phyloP scores from a whole-genome alignment of 2,888 invertebrate species.

The Thysanoteuthis rhombus region DNA sequence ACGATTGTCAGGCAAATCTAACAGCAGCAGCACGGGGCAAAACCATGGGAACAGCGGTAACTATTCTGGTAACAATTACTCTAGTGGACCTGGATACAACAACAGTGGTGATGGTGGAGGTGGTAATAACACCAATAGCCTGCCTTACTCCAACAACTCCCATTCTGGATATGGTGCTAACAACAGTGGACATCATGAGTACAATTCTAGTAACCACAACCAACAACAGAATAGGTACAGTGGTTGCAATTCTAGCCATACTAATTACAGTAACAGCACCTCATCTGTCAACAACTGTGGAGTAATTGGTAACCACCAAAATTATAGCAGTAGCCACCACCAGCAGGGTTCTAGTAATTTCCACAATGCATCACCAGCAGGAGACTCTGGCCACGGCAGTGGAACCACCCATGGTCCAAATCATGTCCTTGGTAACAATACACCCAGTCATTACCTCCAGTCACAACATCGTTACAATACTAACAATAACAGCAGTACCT shows the following conservation, averaged over 20 bases:
- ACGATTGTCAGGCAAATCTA: conserved; percentile 28
- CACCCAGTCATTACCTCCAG: conserved; percentile 16
- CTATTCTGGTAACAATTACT: not conserved
- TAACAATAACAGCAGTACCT: not conserved
- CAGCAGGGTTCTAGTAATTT: not conserved
- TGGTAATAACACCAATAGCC: not conserved
- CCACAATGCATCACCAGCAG: not conserved
- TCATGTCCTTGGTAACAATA: conserved; percentile 12
- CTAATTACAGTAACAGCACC: not conserved
- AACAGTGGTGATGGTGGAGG: conserved; percentile 19
- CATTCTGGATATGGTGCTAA: not conserved
- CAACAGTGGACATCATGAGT: not conserved
- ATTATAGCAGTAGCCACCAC: not conserved
- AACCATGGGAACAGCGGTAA: conserved; percentile 24
- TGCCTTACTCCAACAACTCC: not conserved
- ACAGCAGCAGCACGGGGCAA: not conserved
- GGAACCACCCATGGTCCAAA: not conserved
- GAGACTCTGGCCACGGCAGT: not conserved
- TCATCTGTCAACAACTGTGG: not conserved
- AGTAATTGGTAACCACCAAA: not conserved
- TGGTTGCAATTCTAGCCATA: conserved; percentile 23
- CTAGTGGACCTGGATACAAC: not conserved
- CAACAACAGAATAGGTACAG: not conserved
- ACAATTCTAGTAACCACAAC: not conserved
- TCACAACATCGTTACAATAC: conserved; percentile 21